Evolutionary conservation across 2,888 invertebrate genomes (phyloP).

Genomic region (Octonoba sinensis): DNA sequence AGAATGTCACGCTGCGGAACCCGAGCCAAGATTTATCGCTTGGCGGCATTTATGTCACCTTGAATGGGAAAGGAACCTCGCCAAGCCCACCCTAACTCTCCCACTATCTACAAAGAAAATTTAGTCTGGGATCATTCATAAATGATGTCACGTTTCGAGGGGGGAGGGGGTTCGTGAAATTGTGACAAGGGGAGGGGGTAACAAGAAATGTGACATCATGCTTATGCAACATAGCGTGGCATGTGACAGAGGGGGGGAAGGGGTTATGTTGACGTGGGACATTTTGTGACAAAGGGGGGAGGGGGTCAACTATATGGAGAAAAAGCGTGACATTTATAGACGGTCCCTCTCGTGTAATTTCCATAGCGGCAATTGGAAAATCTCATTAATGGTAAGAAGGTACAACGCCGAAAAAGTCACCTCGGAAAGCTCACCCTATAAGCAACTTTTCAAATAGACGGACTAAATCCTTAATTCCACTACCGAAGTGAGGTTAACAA

Average conservation of each 20-base stretch:
- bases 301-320: no score
- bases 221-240: no score
- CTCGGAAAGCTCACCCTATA: background rate
- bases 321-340: no score
- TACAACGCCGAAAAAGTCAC: no score
- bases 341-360: conserved; percentile 28
- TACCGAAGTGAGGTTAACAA: conserved; percentile 4
- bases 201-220: no score
- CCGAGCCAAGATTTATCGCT: conserved; percentile 17
- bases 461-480: conserved; percentile 35
- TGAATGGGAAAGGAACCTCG: background rate
- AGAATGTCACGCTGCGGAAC: conserved; percentile 34
- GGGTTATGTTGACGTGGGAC: no score
- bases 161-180: no score
- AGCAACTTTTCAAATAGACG: conserved; percentile 22
- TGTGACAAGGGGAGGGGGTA: no score
- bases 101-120: conserved; percentile 1
- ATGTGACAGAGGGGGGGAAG: no score
- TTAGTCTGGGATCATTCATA: no score
- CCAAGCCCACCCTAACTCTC: conserved; percentile 14
- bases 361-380: conserved; percentile 4
- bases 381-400: conserved; percentile 25
- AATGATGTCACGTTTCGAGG: no score
- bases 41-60: conserved; percentile 27
- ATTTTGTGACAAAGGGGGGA: no score